These are phyloP conservation scores for Caenorhabditis macrosperma DNA, from an alignment of 2,888 invertebrate species.

Conservation along the genomic window DNA sequence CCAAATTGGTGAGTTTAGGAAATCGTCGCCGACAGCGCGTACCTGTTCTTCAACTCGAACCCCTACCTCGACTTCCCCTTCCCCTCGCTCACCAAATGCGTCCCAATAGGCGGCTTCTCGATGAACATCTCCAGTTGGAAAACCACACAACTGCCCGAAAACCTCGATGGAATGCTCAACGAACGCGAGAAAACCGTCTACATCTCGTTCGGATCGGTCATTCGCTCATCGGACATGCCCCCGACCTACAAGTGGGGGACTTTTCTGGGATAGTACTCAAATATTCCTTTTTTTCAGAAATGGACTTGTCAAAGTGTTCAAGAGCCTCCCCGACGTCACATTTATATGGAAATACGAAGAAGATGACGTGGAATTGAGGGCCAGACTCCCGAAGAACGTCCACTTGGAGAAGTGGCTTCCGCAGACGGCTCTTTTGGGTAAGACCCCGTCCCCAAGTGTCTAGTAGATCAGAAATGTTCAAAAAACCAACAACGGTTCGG, in stretches of 20 bases:
- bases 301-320: slow-evolving; percentile 14
- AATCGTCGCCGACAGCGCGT: slow-evolving; percentile 27
- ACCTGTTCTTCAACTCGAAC: slow-evolving; percentile 47
- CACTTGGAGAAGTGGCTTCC: slow-evolving; percentile 51
- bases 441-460: neutral
- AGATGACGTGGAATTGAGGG: slow-evolving; percentile 19
- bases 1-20: too few species aligned
- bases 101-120: slow-evolving; percentile 51
- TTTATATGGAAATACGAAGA: slow-evolving; percentile 64
- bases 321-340: slow-evolving; percentile 29
- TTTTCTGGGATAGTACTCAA: neutral
- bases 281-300: slow-evolving; percentile 5
- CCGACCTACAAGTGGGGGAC: slow-evolving; percentile 16
- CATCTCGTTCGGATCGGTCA: slow-evolving; percentile 59
- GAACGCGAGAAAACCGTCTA: slow-evolving; percentile 35
- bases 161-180: slow-evolving; percentile 19
- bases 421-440: slow-evolving; percentile 36
- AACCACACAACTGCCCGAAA: slow-evolving; percentile 5
- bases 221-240: slow-evolving; percentile 48
- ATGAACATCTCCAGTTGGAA: slow-evolving; percentile 48
- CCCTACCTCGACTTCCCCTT: slow-evolving; percentile 52
- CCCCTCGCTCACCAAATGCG: slow-evolving; percentile 40
- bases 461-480: neutral
- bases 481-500: neutral
- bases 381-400: slow-evolving; percentile 36